Evolutionary conservation across 2,888 invertebrate genomes (phyloP).

Genomic region (Metopia argyrocephala): DNA sequence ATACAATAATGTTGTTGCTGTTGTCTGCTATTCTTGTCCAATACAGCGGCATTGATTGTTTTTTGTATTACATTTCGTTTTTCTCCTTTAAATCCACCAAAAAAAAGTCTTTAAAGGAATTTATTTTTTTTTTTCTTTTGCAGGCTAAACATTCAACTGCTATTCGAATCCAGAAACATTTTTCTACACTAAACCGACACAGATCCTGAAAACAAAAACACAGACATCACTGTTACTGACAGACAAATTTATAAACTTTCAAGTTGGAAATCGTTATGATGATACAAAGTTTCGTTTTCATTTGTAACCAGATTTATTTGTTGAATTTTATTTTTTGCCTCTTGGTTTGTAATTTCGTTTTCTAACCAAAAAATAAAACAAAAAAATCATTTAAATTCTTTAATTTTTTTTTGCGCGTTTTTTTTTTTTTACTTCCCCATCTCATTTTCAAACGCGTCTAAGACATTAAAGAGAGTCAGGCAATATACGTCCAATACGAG

Average conservation of each 20-base stretch:
- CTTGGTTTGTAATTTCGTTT: neutral
- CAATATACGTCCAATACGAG: neutral
- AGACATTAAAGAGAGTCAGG: neutral
- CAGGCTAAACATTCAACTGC: neutral
- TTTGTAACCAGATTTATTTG: conserved; percentile 57
- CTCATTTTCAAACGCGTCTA: neutral
- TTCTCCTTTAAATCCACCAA: neutral
- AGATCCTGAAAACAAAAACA: neutral
- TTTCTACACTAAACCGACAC: too few relatives aligned
- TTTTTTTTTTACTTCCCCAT: neutral
- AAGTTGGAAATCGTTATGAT: conserved; percentile 11
- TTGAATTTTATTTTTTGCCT: neutral
- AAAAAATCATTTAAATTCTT: neutral
- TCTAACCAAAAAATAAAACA: too few relatives aligned
- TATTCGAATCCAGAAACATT: neutral
- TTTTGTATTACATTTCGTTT: neutral
- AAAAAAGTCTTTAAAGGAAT: conserved; percentile 9
- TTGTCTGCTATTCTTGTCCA: conserved; percentile 29
- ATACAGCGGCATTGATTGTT: conserved; percentile 11
- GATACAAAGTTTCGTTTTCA: conserved; percentile 58
- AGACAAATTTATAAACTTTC: neutral
- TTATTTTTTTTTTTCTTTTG: neutral
- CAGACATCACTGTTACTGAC: neutral
- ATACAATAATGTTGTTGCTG: neutral
- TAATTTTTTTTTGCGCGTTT: neutral